phyloP scores from a whole-genome alignment of 2,888 invertebrate genomes.

The Limnephilus lunatus region DNA sequence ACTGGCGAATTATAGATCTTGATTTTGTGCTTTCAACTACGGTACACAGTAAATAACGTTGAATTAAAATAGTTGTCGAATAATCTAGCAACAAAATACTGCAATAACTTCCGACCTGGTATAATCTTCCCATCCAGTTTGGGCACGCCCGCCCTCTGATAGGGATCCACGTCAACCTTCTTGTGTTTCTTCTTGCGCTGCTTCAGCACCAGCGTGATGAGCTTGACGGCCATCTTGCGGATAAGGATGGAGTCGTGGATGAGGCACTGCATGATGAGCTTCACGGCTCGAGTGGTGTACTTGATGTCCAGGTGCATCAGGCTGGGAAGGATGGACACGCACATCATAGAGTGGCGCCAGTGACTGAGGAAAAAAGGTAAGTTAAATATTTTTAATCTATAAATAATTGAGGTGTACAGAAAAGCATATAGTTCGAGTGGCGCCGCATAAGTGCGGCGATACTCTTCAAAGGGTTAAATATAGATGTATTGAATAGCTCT shows the following conservation, averaged over 20 bases:
- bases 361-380: constrained; percentile 76
- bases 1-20: too few relatives aligned
- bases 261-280: constrained; percentile 81
- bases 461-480: too few relatives aligned
- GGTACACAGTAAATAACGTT: too few relatives aligned
- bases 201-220: constrained; percentile 81
- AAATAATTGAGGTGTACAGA: too few relatives aligned
- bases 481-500: too few relatives aligned
- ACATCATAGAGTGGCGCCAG: constrained; percentile 89
- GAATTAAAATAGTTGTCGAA: too few relatives aligned
- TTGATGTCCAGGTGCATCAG: constrained; percentile 84
- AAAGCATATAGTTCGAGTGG: too few relatives aligned
- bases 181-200: constrained; percentile 84
- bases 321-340: constrained; percentile 84
- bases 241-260: constrained; percentile 89
- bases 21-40: too few relatives aligned
- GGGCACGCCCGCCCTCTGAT: constrained; percentile 72
- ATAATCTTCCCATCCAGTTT: constrained; percentile 67
- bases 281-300: constrained; percentile 81
- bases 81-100: too few relatives aligned
- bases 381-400: too few relatives aligned
- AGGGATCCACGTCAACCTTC: constrained; percentile 79
- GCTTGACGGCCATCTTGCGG: constrained; percentile 82
- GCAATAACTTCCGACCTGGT: constrained; percentile 70
- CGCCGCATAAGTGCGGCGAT: too few relatives aligned